phyloP scores from a whole-genome alignment of 2,888 invertebrate genomes.

The Pachliopta kotzebuea region DNA sequence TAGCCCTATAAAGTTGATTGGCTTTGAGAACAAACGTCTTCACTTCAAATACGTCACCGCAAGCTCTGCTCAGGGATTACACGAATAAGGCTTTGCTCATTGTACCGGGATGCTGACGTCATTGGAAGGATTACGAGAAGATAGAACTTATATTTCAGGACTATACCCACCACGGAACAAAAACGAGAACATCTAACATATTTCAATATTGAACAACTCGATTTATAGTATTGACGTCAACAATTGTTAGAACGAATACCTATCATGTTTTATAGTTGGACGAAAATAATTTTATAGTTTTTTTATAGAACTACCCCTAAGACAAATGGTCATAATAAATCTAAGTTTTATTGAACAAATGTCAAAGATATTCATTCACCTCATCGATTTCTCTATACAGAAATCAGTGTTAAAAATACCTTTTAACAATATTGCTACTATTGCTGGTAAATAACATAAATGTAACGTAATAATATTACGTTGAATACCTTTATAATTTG shows the following conservation, averaged over 20 bases:
- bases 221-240: no score
- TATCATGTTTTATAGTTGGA: no score
- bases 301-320: no score
- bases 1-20: slow-evolving; percentile 27
- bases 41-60: slow-evolving; percentile 19
- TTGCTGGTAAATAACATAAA: neutral
- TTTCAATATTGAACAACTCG: no score
- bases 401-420: neutral
- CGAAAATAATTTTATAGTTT: no score
- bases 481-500: slow-evolving; percentile 1
- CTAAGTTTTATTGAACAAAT: no score
- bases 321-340: no score
- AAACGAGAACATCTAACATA: neutral
- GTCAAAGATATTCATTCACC: no score
- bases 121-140: neutral
- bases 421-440: neutral
- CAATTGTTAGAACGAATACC: no score
- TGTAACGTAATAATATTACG: neutral
- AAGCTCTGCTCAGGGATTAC: slow-evolving; percentile 2
- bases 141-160: neutral
- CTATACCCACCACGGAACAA: neutral
- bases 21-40: slow-evolving; percentile 21
- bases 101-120: slow-evolving; percentile 10
- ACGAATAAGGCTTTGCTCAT: neutral
- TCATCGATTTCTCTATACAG: no score